Base-by-base conservation (phyloP, 2,113 vertebrate genomes). In the Oceanodroma tethys region DNA sequence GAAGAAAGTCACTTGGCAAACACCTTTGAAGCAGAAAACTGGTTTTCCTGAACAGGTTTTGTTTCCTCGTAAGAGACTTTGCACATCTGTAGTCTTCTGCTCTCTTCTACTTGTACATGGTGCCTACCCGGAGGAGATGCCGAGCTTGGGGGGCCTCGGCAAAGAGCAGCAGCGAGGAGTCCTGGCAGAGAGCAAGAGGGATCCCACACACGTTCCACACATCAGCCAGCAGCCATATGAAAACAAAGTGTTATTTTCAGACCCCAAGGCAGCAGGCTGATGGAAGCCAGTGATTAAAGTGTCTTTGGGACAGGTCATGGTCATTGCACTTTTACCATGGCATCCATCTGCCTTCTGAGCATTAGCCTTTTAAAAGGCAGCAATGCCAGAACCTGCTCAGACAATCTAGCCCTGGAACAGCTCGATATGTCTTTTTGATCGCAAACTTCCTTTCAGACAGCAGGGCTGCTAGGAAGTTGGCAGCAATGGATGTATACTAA, bases 161-260 rank as follows among this genome's bases (percentile, higher is more conserved):
- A 38, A 36, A 29, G 27, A 79, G 52, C 34, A 62, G 30, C 47
- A 50, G 40, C 2, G 3, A 42, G 40, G 10, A 20, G 32, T 26
- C 43, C 50, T 25, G 45, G 75, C 15, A 20, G 27, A 34, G 36
- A 1, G 7, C 38, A 43, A 40, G 67, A 63, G 55, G 36, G 36
- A 25, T 38, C 47, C 59, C 53, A 16, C 10, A 13, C 43, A 26
- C 0, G 0, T 38, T 16, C 19, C 71, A 26, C 3, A 0, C 32
- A n/a, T 19, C 55, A 48, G 11, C 29, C 26, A 22, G 26, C 11
- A 26, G 55, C 42, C 38, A 9, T 1, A 36, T 14, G n/a, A 48
- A 47, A 66, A 16, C 8, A 4, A 58, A 65, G n/a, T 2, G 34
- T 16, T 81, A 18, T 55, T 75, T 63, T n/a, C 75, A 26, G 50